phyloP scores from a whole-genome alignment of 2,797 vertebrate species.

The Morus bassanus region DNA sequence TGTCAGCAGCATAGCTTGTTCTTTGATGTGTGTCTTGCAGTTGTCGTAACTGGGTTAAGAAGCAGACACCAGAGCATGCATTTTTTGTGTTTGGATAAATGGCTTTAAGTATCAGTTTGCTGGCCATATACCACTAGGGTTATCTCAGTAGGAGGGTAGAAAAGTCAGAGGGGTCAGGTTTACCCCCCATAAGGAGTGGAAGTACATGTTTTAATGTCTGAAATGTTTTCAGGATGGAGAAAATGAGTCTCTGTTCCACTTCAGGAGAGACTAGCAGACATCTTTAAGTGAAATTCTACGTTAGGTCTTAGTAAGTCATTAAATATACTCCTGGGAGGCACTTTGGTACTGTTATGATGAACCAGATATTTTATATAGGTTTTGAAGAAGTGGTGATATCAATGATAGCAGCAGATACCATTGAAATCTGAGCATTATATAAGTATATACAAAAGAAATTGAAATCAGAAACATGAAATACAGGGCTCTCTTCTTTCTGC shows the following conservation, averaged over 20 bases:
- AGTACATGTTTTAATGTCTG: neutral
- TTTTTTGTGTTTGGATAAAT: slow-evolving; percentile 9
- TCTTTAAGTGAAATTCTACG: neutral
- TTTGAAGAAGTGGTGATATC: neutral
- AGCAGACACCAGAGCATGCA: neutral
- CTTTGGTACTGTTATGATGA: neutral
- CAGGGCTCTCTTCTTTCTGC: neutral
- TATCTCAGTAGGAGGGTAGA: neutral
- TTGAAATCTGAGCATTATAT: neutral
- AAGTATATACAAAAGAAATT: neutral
- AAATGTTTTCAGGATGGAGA: neutral
- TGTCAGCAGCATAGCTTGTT: neutral
- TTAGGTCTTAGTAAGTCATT: neutral
- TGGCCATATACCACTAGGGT: neutral
- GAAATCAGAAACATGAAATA: neutral
- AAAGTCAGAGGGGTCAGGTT: neutral
- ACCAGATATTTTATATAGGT: neutral
- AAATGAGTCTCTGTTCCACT: neutral
- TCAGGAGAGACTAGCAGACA: neutral
- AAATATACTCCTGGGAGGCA: neutral
- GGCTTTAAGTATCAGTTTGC: neutral
- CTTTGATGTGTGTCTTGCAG: neutral
- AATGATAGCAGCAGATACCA: neutral
- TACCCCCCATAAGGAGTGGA: neutral
- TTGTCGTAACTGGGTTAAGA: slow-evolving; percentile 23